Conservation (phyloP, 2,888 invertebrate genomes). For the Andrena camellia region DNA sequence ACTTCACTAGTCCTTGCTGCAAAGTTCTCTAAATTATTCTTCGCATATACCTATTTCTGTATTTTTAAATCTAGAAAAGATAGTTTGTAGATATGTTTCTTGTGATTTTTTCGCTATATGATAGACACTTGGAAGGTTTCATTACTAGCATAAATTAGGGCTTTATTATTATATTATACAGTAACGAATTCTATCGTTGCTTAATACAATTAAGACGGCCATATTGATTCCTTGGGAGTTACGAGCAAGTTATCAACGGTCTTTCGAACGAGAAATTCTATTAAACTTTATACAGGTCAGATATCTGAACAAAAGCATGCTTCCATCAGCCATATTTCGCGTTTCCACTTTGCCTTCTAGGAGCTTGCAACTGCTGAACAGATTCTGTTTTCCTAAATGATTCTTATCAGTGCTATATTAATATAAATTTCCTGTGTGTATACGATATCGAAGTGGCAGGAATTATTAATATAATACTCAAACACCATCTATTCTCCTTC, state of each 20-base stretch:
- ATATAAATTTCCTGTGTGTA: not conserved
- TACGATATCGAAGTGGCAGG: not conserved
- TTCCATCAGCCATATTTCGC: not conserved
- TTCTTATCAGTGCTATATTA: not conserved
- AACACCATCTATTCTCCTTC: no score
- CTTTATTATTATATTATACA: no score
- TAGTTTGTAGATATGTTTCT: no score
- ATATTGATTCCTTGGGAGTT: conserved; percentile 6
- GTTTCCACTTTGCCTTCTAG: not conserved
- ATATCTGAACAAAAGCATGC: not conserved
- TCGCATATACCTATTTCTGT: no score
- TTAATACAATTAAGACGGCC: not conserved
- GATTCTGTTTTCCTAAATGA: not conserved
- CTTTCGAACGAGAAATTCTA: conserved; percentile 14
- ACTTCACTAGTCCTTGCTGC: no score
- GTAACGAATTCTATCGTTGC: no score
- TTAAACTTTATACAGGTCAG: conserved; percentile 32
- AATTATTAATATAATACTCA: no score
- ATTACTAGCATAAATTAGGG: no score
- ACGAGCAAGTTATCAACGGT: not conserved
- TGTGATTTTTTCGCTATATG: no score
- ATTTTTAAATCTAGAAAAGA: no score
- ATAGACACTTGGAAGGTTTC: no score
- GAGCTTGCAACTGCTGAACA: not conserved
- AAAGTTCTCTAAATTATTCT: no score